Conservation (phyloP, 2,888 invertebrate species). For the Dicycla oo region DNA sequence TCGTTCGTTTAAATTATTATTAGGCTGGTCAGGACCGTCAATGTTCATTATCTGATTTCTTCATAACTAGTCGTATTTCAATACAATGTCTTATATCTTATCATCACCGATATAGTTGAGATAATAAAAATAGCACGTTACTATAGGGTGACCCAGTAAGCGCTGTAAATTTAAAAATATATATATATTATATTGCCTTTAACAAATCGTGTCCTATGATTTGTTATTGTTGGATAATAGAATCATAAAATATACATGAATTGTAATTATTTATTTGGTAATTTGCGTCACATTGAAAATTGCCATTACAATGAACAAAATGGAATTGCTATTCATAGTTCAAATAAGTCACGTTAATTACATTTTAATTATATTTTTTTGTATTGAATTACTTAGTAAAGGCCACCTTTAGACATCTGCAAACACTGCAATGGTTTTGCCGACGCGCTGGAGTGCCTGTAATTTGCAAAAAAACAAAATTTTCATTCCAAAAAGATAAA, state of each 20-base stretch:
- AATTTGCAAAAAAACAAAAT: accelerated
- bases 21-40: neutral
- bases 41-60: conserved; percentile 22
- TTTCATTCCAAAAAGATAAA: neutral
- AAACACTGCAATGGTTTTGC: neutral
- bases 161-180: neutral
- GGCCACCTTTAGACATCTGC: neutral
- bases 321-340: neutral
- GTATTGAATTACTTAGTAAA: neutral
- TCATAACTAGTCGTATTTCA: conserved; percentile 26
- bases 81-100: conserved; percentile 54
- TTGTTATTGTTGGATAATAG: neutral
- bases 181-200: neutral
- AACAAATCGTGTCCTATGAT: too few relatives aligned
- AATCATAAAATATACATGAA: conserved; percentile 3
- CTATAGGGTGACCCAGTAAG: conserved; percentile 18
- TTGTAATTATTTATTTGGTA: conserved; percentile 36
- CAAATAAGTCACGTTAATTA: conserved; percentile 2
- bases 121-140: conserved; percentile 26
- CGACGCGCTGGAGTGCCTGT: neutral
- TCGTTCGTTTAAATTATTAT: neutral
- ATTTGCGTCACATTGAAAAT: conserved; percentile 25
- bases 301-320: neutral
- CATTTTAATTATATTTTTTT: too few relatives aligned
- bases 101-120: conserved; percentile 32